A percentile compares a stretch with the other conserved stretches of the same genome.
Evolutionary conservation across 1,140 invertebrate genomes (phyloP).

Genomic region (Bombus waltoni): DNA sequence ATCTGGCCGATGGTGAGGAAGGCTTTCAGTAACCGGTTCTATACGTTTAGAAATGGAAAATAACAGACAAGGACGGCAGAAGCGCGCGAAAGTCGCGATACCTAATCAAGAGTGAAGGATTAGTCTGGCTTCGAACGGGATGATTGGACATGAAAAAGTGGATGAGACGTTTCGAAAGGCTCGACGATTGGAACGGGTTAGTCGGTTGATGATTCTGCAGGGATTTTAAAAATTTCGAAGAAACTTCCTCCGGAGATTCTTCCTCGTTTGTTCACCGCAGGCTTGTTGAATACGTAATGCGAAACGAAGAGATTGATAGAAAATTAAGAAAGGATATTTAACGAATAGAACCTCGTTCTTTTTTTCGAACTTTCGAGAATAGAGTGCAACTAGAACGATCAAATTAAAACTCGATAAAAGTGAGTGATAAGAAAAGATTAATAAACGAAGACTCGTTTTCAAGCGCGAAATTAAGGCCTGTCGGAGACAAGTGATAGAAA

Average conservation of each 20-base stretch:
- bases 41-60: slow-evolving; percentile 33
- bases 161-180: background rate
- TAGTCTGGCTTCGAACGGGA: background rate
- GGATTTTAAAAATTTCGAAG: no score
- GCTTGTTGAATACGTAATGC: no score
- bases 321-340: no score
- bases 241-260: background rate
- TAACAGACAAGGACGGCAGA: slow-evolving; percentile 14
- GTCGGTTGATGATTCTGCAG: background rate
- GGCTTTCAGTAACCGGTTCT: slow-evolving; percentile 4
- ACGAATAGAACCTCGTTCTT: no score
- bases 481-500: background rate
- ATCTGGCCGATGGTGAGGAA: background rate
- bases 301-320: no score
- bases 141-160: background rate
- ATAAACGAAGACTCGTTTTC: no score
- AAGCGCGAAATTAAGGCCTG: background rate
- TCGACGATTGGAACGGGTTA: background rate
- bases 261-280: background rate
- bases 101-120: slow-evolving; percentile 19
- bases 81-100: slow-evolving; percentile 25
- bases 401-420: no score
- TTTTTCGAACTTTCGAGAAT: no score
- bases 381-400: no score
- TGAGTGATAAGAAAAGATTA: no score